Evolutionary conservation across 2,113 vertebrate genomes (phyloP), one percentile per base, ranked within the genome.

Genomic region (Nothobranchius furzeri): DNA sequence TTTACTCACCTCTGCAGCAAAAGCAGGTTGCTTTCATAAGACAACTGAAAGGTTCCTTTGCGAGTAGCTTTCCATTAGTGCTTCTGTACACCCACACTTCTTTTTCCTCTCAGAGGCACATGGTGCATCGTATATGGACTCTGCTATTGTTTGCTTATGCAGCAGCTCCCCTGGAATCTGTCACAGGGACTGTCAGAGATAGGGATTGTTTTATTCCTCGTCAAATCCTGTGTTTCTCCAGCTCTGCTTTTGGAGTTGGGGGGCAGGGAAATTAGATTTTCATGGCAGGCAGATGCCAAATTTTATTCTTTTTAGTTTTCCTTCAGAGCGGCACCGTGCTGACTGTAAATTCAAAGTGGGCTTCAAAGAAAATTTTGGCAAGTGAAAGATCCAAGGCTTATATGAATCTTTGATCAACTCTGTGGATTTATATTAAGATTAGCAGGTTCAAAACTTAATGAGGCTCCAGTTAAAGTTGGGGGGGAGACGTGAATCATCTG

Each of bases 251-350:
- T 68, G 25, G 62, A 70, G n/a, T 36, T 47, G 12, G 13, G 52
- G 12, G 13, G 52, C 70, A 36, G 43, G 57, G 51, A 79, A 71
- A 77, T 60, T 51, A 36, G 64, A 87, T 85, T 84, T 47, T 45
- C 30, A 60, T 75, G 64, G 73, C 75, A 75, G 64, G 64, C 72
- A 68, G 59, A 87, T 81, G 83, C 82, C 86, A 86, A 66, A 75
- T 75, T 78, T 78, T 60, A 72, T 86, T 71, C 53, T 64, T 68
- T 83, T 79, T 68, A 77, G 70, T 67, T 81, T 30, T 68, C 68
- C 43, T 52, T 84, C 50, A 61, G 45, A 70, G 58, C 73, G 53
- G 47, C 53, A 54, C 60, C 13, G 24, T 36, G 49, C 69, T 79
- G 53, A 73, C 73, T 66, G 63, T 60, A 68, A 61, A 82, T 79